Evolutionary conservation across 2,888 invertebrate genomes (phyloP), one percentile per base, ranked within the genome.

Genomic region (Toxonevra muliebris): DNA sequence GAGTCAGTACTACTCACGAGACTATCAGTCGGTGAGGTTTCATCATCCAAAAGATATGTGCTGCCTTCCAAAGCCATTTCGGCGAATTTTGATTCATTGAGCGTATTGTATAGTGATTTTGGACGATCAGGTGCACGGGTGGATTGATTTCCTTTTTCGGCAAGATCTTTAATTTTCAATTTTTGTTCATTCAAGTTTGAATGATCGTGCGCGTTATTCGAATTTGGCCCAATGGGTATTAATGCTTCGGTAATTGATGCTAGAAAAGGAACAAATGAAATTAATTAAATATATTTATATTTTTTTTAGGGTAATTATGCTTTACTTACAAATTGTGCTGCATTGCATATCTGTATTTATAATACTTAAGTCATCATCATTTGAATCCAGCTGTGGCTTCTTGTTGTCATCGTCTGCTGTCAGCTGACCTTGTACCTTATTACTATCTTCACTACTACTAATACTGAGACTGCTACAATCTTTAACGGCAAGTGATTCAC

Each of bases 1-100:
- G 85, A 84, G 55, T 83, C 84, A 7, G 84, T 81, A 73, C 85
- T 85, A 72, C 85, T 85, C 71, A 92, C 90, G 61, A 93, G 85
- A 79, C 93, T 93, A 76, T 93, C 93, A 0, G 93, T 92, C 13
- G 94, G 94, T 0, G 93, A 93, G 0, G 93, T 92, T 80, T 94
- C 94, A 76, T 94, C 94, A 72, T 93, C 93, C 42, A 94, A 86
- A 43, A 94, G 84, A 68, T 90, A 89, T 0, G 89, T 89, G 53
- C 90, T 91, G 17, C 89, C 88, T 71, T 90, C 91, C 59, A 92
- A 90, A 2, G 91, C 91, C 79, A 92, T 87, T 68, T 88, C 88
- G 0, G 93, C 93, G 75, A 94, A 93, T 76, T 92, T 92, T 2
- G 79, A 77, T 68, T 85, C 85, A 19, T 81, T 80, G 43, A 84